phyloP scores from a whole-genome alignment of 2,888 invertebrate genomes.

The Carpatolechia fugitivella region DNA sequence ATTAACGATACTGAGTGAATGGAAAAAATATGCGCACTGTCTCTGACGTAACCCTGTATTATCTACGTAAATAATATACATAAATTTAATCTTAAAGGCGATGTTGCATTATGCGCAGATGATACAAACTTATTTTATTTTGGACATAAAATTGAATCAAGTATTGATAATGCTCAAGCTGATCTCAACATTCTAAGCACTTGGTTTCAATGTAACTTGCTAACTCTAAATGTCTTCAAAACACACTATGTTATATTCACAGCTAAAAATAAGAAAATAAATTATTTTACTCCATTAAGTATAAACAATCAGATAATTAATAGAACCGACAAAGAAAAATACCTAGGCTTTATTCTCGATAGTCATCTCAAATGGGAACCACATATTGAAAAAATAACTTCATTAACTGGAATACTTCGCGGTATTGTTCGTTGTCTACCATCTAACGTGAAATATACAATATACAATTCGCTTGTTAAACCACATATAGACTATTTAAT shows the following conservation, averaged over 20 bases:
- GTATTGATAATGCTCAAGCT: constrained; percentile 15
- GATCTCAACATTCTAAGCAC: constrained; percentile 16
- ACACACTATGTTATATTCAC: constrained; percentile 6
- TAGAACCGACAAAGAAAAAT: neutral
- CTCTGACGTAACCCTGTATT: no score
- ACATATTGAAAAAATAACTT: constrained; percentile 1
- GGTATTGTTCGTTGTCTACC: constrained; percentile 3
- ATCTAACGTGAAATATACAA: neutral
- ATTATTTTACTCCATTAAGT: neutral
- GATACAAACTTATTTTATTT: constrained; percentile 24
- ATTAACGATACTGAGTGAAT: no score
- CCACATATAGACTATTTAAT: no score
- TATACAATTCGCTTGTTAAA: no score
- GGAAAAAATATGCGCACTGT: no score
- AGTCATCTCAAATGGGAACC: neutral
- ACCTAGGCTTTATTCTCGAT: neutral
- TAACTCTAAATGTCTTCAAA: constrained; percentile 22
- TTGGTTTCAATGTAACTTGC: constrained; percentile 21
- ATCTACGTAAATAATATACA: constrained; percentile 19
- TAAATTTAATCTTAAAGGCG: constrained; percentile 12
- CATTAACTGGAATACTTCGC: constrained; percentile 4
- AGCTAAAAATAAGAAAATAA: constrained; percentile 1
- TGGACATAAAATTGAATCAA: constrained; percentile 8
- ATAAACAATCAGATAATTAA: neutral
- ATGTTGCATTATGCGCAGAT: constrained; percentile 22